These are phyloP conservation scores for Flexamia atlantica DNA, from an alignment of 2,888 invertebrate species.

Conservation along the genomic window DNA sequence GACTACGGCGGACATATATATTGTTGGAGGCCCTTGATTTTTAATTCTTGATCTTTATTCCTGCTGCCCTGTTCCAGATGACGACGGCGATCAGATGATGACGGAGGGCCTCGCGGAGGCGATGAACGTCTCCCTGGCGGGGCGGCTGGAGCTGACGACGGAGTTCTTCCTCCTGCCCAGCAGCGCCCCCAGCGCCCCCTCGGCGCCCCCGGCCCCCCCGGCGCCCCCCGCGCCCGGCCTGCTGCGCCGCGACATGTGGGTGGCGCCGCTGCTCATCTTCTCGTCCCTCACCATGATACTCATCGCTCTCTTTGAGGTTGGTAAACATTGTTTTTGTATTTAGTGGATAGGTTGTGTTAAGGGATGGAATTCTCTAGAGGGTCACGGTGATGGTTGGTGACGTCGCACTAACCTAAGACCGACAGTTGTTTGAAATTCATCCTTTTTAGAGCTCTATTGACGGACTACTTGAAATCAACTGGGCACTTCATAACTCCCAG, in stretches of 20 bases:
- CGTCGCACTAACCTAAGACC: no score
- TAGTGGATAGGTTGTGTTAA: no score
- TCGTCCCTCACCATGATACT: slow-evolving; percentile 90
- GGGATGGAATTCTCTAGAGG: no score
- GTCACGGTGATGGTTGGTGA: no score
- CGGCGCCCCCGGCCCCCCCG: slow-evolving; percentile 75
- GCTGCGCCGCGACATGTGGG: slow-evolving; percentile 89
- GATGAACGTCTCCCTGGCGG: slow-evolving; percentile 11
- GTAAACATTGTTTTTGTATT: neutral
- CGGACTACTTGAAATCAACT: no score
- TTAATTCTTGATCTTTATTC: no score
- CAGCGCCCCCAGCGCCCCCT: slow-evolving; percentile 76
- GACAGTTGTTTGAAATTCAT: no score
- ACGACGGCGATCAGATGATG: slow-evolving; percentile 15
- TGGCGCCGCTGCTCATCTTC: slow-evolving; percentile 91
- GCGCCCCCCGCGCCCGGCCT: slow-evolving; percentile 71
- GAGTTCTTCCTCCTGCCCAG: slow-evolving; percentile 89
- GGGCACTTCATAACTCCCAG: no score
- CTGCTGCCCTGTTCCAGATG: neutral
- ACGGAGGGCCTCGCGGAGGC: slow-evolving; percentile 45
- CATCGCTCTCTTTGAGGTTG: slow-evolving; percentile 90
- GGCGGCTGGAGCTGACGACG: slow-evolving; percentile 87
- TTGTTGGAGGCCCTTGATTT: no score
- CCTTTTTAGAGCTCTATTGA: no score
- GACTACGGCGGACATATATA: no score